Evolutionary conservation across 1,140 invertebrate genomes (phyloP).

Genomic region (Drosophila saltans): DNA sequence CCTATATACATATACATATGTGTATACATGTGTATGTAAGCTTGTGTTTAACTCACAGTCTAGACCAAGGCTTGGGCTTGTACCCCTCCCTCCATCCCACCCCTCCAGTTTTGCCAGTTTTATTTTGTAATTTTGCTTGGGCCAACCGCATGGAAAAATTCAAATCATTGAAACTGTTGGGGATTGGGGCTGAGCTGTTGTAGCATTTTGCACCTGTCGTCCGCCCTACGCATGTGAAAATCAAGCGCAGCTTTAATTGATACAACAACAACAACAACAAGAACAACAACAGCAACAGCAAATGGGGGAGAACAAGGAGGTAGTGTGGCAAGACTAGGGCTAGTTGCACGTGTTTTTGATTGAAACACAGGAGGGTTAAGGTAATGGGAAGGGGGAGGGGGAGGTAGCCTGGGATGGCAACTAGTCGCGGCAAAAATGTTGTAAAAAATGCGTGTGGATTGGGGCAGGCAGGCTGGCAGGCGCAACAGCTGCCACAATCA

Average conservation of each 20-base stretch:
- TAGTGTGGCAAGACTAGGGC: slow-evolving; percentile 25
- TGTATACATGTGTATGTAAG: neutral
- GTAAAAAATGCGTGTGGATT: slow-evolving; percentile 73
- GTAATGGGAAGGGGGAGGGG: neutral
- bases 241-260: slow-evolving; percentile 80
- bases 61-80: slow-evolving; percentile 4
- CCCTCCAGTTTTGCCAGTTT: slow-evolving; percentile 26
- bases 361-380: neutral
- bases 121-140: slow-evolving; percentile 52
- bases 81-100: neutral
- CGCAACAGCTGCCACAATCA: slow-evolving; percentile 54
- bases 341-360: slow-evolving; percentile 59
- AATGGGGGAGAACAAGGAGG: neutral
- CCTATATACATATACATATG: too few species aligned
- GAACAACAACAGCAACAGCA: slow-evolving; percentile 29
- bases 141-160: slow-evolving; percentile 69
- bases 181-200: slow-evolving; percentile 56
- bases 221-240: slow-evolving; percentile 76
- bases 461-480: slow-evolving; percentile 23
- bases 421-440: slow-evolving; percentile 79
- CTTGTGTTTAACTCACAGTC: slow-evolving; percentile 23
- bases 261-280: slow-evolving; percentile 59
- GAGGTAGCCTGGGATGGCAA: slow-evolving; percentile 20
- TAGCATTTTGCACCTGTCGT: slow-evolving; percentile 78
- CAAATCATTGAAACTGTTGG: slow-evolving; percentile 58